Evolutionary conservation across 1,140 invertebrate genomes (phyloP), one percentile per base, ranked within the genome.

Genomic region (Hirudo medicinalis): DNA sequence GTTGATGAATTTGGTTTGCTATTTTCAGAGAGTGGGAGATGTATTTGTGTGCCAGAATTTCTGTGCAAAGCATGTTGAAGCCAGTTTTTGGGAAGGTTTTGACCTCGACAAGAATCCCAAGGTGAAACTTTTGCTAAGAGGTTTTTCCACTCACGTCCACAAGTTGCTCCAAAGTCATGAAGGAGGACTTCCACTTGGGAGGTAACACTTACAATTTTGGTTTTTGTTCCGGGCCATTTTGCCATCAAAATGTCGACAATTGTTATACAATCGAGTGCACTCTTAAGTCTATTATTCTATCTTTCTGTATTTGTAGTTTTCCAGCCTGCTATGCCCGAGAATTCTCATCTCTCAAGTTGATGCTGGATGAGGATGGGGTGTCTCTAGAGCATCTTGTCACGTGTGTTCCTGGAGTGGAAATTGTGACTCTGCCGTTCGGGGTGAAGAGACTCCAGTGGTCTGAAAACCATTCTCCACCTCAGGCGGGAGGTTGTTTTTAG

Each of bases 341-440:
- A 78, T 88, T 89, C 79, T 82, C 86, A 20, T 70, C 75, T 22
- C 68, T 80, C 0, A 74, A 75, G 8, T 66, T 73, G 32, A 74
- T 74, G 78, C 8, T 63, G 57, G 86, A 77, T 84, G 78, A 81
- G 32, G 85, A 83, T 72, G 90, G 90, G 2, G 90, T 92, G 8
- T 88, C 90, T 17, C 79, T 94, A 27, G 91, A 94, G 78, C 91
- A 94, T 81, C 82, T 93, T 27, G 85, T 93, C 0, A 87, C 89
- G n/a, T 91, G 90, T 81, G 84, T 92, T 20, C 85, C 86, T n/a
- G 88, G 88, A 55, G 85, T 92, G 20, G 85, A 88, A 76, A 83
- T 90, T 69, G 72, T 78, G 17, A 76, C 78, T 70, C 86, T 78
- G n/a, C 74, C 76, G 49, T 76, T 76, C 43, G 83, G 83, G 22